Conservation (phyloP, 2,113 vertebrate species). For the Anseranas semipalmata region DNA sequence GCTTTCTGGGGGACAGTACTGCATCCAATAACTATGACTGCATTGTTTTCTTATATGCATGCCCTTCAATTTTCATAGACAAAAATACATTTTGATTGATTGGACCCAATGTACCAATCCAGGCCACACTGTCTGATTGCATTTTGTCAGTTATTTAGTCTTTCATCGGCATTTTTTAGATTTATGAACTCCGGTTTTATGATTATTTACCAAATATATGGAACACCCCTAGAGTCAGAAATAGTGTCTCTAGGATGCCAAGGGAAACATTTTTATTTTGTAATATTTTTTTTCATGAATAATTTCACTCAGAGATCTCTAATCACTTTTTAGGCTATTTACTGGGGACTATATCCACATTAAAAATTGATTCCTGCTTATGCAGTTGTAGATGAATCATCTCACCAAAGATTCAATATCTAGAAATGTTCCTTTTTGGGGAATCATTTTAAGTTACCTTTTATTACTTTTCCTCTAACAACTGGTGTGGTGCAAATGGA, state of each 20-base stretch:
- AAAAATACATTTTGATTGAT: neutral
- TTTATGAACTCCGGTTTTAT: neutral
- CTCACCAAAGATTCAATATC: neutral
- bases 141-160: neutral
- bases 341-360: neutral
- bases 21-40: accelerated
- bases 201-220: neutral
- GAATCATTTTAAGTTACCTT: neutral
- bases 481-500: neutral
- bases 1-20: neutral
- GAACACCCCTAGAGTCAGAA: neutral
- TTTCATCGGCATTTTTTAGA: neutral
- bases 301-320: accelerated
- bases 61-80: neutral
- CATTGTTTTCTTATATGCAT: neutral
- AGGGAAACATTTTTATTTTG: neutral
- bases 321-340: neutral
- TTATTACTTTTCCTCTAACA: neutral
- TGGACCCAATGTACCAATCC: neutral
- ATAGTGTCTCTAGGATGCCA: neutral
- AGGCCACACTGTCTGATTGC: neutral
- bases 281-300: neutral
- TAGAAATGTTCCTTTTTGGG: neutral
- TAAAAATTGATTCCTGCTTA: neutral
- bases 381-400: neutral